Base-by-base conservation (phyloP, 2,888 invertebrate species). In the Diogma glabrata region DNA sequence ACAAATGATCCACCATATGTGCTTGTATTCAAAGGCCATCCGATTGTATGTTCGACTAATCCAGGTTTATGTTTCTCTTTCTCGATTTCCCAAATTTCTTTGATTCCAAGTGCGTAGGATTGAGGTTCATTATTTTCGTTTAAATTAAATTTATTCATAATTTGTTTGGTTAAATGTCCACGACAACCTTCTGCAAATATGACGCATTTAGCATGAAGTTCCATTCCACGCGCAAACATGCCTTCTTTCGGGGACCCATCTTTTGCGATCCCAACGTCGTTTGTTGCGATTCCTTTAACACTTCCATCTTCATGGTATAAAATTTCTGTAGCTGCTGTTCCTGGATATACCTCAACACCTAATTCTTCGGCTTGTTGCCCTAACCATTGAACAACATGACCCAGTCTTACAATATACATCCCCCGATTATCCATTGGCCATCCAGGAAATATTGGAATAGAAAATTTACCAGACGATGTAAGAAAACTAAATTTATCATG, bases 141-240 rank as follows among this genome's bases (percentile, higher is more conserved):
- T 43, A 99, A 75, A 60, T 88, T 82, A 63, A 88, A 92, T 61
- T 84, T 82, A 51, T 78, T 78, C 57, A 84, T 82, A 2, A 97
- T 71, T 69, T 90, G 88, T 69, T 99, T 99, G 0, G 91, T 83
- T 45, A 99, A 73, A 70, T 97, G 96, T 0, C 99, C 99, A 60
- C 96, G 95, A 63, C 99, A 99, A 36, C 99, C 87, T 75, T 99
- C 99, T 33, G 95, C 90, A 66, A 99, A 95, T 57, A 99, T 88
- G 0, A 97, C 97, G 55, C 92, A 87, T 67, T 96, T 96, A 2
- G 97, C 93, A 65, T 94, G 93, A 56, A 99, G 77, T 69, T 97
- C 99, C 97, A 99, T 99, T 53, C 99, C 99, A 20, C 96, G 75
- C 60, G 95, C 95, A 70, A 99, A 99, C 57, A 77, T 85, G n/a